These are phyloP conservation scores for Dryas iulia DNA, from an alignment of 1,140 invertebrate species.

Conservation along the genomic window DNA sequence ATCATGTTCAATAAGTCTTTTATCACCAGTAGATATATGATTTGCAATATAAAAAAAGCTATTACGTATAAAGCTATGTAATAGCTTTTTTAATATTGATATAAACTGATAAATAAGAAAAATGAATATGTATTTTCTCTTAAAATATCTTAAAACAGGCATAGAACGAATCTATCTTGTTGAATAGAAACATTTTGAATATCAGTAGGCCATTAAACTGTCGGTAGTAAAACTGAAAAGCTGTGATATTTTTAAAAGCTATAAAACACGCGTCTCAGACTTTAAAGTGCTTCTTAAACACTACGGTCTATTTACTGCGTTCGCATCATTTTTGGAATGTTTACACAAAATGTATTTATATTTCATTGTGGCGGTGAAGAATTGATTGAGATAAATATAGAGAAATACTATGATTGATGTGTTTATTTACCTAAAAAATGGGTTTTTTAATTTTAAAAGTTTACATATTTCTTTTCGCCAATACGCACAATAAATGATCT, in stretches of 20 bases:
- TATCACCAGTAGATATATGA: no score
- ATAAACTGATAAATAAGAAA: background rate
- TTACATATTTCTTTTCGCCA: no score
- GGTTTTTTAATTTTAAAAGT: no score
- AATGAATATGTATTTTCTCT: background rate
- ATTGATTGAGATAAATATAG: conserved; percentile 21
- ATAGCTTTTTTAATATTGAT: no score
- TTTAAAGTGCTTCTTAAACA: conserved; percentile 47
- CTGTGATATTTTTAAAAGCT: conserved; percentile 54
- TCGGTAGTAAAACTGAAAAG: conserved; percentile 48
- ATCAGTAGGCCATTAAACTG: conserved; percentile 41
- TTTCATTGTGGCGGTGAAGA: conserved; percentile 22
- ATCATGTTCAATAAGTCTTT: no score
- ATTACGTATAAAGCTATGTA: no score
- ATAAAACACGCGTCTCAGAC: conserved; percentile 48
- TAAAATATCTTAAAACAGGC: background rate
- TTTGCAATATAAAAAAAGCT: no score
- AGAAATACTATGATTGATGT: no score
- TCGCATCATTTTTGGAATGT: conserved; percentile 35
- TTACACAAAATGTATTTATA: conserved; percentile 34
- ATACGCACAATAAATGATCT: no score
- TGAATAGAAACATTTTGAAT: conserved; percentile 44
- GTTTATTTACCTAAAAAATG: no score
- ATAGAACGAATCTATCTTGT: conserved; percentile 14
- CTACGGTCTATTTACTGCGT: conserved; percentile 42